These are phyloP conservation scores for Nebria ingens DNA, from an alignment of 1,140 invertebrate species.

Conservation along the genomic window DNA sequence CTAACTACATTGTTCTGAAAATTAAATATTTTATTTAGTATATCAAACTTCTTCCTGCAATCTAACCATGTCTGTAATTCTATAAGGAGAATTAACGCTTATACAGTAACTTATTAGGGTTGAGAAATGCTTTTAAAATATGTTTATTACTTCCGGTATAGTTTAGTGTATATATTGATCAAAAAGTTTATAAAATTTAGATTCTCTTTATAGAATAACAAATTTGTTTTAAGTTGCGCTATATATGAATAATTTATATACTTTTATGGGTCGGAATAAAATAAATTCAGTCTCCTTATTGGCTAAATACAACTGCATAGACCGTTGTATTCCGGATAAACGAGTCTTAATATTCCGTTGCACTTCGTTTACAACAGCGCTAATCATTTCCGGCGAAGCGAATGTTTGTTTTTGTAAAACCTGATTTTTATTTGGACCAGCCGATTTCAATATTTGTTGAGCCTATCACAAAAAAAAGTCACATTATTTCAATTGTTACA, in stretches of 20 bases:
- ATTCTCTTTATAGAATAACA: slow-evolving; percentile 10
- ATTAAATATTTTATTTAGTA: slow-evolving; percentile 17
- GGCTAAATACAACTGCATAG: slow-evolving; percentile 90
- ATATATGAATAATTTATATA: slow-evolving; percentile 36
- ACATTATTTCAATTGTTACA: slow-evolving; percentile 10
- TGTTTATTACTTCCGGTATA: no score
- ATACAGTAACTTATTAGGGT: no score
- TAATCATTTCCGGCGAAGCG: slow-evolving; percentile 43
- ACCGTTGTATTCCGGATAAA: slow-evolving; percentile 67
- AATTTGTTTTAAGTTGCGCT: background rate
- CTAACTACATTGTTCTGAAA: slow-evolving; percentile 79
- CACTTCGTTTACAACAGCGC: slow-evolving; percentile 44
- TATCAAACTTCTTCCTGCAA: no score
- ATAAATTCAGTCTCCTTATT: slow-evolving; percentile 95
- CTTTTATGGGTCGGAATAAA: slow-evolving; percentile 83
- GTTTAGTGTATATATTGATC: no score
- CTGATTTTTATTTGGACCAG: slow-evolving; percentile 23
- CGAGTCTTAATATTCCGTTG: slow-evolving; percentile 67
- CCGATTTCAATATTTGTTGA: slow-evolving; percentile 22
- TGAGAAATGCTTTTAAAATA: no score
- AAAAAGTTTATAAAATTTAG: no score
- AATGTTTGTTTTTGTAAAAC: slow-evolving; percentile 35
- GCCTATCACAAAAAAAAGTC: slow-evolving; percentile 16
- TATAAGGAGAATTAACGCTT: no score
- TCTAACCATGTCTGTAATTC: no score